A percentile compares a stretch with the other conserved stretches of the same genome.
Conservation (phyloP, 1,140 invertebrate species). For the Centruroides sculpturatus region DNA sequence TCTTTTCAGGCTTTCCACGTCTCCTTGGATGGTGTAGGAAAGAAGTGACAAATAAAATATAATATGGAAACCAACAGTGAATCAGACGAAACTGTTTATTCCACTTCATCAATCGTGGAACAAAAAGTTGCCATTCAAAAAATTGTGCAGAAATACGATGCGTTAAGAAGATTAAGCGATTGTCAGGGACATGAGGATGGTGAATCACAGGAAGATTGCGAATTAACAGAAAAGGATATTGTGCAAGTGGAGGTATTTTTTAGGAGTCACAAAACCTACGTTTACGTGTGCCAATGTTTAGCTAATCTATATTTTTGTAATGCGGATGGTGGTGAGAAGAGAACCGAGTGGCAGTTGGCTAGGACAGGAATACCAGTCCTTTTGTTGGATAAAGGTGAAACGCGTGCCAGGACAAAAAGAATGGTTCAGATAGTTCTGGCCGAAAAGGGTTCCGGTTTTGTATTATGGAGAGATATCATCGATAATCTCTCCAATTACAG, state of each 20-base stretch:
- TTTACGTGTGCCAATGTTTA: slow-evolving; percentile 60
- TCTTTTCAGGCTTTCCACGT: no score
- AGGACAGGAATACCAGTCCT: slow-evolving; percentile 69
- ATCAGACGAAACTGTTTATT: no score
- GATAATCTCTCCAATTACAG: slow-evolving; percentile 44
- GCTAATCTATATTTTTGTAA: slow-evolving; percentile 55
- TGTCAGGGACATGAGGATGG: no score
- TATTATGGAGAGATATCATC: slow-evolving; percentile 70
- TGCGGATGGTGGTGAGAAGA: slow-evolving; percentile 23
- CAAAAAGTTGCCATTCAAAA: no score
- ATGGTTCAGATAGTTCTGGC: slow-evolving; percentile 60
- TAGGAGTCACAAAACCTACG: slow-evolving; percentile 57
- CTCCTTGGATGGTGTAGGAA: no score
- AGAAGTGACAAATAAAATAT: no score
- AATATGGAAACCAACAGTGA: no score
- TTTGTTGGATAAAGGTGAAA: slow-evolving; percentile 57
- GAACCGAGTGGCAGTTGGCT: slow-evolving; percentile 50
- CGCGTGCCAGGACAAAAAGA: slow-evolving; percentile 49
- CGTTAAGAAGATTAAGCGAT: no score
- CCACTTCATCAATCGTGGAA: no score
- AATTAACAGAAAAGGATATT: slow-evolving; percentile 34
- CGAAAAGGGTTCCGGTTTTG: slow-evolving; percentile 68
- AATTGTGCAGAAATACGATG: no score
- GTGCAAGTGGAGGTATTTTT: slow-evolving; percentile 65
- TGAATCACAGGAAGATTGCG: no score